phyloP scores from a whole-genome alignment of 35 echinoderm and acorn worm species.

The Amphiura filiformis region DNA sequence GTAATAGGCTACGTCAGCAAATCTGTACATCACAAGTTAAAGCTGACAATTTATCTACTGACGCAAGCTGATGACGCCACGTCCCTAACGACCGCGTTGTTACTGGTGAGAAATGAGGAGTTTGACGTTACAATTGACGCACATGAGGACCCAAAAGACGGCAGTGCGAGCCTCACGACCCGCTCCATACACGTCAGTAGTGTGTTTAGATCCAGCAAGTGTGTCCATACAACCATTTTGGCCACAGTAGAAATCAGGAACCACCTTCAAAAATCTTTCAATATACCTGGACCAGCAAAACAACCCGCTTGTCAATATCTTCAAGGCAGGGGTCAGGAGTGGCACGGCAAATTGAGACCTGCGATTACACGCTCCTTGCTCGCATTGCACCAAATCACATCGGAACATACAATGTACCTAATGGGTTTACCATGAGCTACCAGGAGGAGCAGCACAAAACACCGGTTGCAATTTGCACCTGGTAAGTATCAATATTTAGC shows the following conservation, averaged over 20 bases:
- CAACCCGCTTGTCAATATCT: neutral
- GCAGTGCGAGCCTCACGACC: neutral
- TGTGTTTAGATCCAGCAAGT: conserved; percentile 1
- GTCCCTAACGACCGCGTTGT: conserved; percentile 12
- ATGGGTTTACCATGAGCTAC: no score
- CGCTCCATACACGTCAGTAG: neutral
- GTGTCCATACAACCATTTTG: conserved; percentile 5
- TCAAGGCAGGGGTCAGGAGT: neutral
- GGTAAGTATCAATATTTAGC: no score
- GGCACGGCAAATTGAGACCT: neutral
- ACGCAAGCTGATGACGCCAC: conserved; percentile 9
- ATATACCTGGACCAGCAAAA: neutral
- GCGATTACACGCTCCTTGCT: neutral
- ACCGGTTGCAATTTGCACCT: no score
- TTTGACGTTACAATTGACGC: conserved; percentile 9
- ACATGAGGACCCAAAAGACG: conserved; percentile 9
- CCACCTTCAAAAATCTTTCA: conserved; percentile 2
- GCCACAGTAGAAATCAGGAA: neutral
- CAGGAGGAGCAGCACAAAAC: no score
- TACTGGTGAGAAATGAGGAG: conserved; percentile 11
- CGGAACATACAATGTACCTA: no score
- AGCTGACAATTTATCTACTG: neutral
- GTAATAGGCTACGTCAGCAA: neutral
- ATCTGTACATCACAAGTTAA: neutral
- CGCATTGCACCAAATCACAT: no score